Evolutionary conservation across 2,113 vertebrate genomes (phyloP).

Genomic region (Pavo muticus): DNA sequence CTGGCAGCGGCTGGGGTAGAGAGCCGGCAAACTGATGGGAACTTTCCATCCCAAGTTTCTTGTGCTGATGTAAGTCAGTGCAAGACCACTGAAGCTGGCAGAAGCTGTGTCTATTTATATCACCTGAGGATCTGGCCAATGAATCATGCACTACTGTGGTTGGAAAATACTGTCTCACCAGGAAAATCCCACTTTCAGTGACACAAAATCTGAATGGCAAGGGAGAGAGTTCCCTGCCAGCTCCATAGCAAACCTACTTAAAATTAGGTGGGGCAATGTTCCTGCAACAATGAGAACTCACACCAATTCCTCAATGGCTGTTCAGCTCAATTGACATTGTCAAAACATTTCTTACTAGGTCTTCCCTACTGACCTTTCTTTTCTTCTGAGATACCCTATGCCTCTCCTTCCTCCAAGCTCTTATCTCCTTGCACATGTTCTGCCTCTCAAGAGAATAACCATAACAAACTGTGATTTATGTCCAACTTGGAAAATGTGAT

Average conservation of each 20-base stretch:
- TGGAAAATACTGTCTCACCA: slow-evolving; percentile 35
- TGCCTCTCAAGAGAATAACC: background rate
- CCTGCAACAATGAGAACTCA: background rate
- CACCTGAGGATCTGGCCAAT: slow-evolving; percentile 14
- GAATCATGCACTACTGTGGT: slow-evolving; percentile 26
- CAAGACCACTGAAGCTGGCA: slow-evolving; percentile 31
- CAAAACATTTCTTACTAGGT: slow-evolving; percentile 43
- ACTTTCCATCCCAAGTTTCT: slow-evolving; percentile 16
- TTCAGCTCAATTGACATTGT: background rate
- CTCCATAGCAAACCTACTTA: background rate
- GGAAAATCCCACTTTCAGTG: slow-evolving; percentile 43
- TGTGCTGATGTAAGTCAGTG: slow-evolving; percentile 46
- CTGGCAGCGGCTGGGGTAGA: background rate
- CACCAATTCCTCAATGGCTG: background rate
- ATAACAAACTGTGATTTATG: slow-evolving; percentile 44
- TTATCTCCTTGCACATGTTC: slow-evolving; percentile 69
- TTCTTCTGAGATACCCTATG: background rate
- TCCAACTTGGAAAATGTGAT: background rate
- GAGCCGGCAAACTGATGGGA: background rate
- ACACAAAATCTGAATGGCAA: background rate
- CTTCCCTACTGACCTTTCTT: slow-evolving; percentile 43
- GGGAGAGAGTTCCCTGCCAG: background rate
- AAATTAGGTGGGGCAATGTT: background rate
- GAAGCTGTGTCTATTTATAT: slow-evolving; percentile 46
- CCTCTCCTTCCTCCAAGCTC: slow-evolving; percentile 46